Percentiles rank a stretch among this genome's conserved stretches.
phyloP scores from a whole-genome alignment of 2,888 invertebrate species.

The Drosophila kanekoi region DNA sequence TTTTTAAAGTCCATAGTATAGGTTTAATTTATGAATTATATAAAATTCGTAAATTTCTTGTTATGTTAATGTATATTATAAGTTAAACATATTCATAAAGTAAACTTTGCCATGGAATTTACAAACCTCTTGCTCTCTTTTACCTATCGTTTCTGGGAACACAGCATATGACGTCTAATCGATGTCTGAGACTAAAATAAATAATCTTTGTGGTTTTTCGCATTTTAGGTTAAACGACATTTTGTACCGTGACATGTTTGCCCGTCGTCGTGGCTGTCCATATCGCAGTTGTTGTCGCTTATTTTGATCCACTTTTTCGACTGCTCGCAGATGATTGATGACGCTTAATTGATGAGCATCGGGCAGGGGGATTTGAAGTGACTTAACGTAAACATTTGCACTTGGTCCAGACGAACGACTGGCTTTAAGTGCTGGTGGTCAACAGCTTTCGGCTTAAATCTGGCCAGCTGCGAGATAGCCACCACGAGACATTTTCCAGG shows the following conservation, averaged over 20 bases:
- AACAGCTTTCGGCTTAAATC: constrained; percentile 35
- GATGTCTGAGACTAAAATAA: constrained; percentile 60
- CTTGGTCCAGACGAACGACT: constrained; percentile 34
- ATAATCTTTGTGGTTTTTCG: constrained; percentile 66
- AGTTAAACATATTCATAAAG: too few species aligned
- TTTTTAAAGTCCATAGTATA: too few species aligned
- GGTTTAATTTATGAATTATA: too few species aligned
- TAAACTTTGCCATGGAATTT: too few species aligned
- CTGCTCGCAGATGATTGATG: constrained; percentile 80
- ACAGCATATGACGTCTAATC: constrained; percentile 24
- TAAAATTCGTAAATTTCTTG: too few species aligned
- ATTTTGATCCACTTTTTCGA: constrained; percentile 58
- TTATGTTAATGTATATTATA: too few species aligned
- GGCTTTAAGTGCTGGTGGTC: constrained; percentile 63
- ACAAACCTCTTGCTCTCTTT: too few species aligned
- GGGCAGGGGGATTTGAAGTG: constrained; percentile 15
- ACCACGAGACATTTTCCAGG: constrained; percentile 67
- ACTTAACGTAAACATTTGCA: constrained; percentile 57
- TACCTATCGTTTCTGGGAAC: constrained; percentile 16
- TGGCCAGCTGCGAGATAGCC: constrained; percentile 6
- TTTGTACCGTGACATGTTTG: constrained; percentile 83
- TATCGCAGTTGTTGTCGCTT: constrained; percentile 52
- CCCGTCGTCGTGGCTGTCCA: constrained; percentile 27
- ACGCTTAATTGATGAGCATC: constrained; percentile 80
- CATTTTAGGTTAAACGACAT: constrained; percentile 78